Evolutionary conservation across 2,888 invertebrate genomes (phyloP).

Genomic region (Labia minor): DNA sequence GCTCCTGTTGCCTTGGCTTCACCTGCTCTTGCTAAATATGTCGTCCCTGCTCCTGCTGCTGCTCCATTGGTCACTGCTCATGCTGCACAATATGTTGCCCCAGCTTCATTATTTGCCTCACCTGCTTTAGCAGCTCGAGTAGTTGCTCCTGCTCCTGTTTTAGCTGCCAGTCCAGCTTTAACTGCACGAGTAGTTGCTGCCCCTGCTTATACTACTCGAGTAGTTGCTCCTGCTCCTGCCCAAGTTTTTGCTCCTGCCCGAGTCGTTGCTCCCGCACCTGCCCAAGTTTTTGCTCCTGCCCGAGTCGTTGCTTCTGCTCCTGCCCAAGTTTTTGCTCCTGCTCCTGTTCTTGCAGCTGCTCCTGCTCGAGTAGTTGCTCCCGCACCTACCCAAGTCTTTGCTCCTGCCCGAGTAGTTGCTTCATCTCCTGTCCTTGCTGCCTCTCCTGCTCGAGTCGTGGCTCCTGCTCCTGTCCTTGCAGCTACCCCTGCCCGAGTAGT

Average conservation of each 20-base stretch:
- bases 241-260: slow-evolving; percentile 21
- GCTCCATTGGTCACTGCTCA: not conserved
- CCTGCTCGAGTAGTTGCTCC: slow-evolving; percentile 20
- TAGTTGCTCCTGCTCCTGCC: slow-evolving; percentile 16
- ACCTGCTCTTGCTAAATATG: slow-evolving; percentile 15
- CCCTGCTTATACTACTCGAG: slow-evolving; percentile 5
- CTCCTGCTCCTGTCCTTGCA: slow-evolving; percentile 19
- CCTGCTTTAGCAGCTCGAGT: not conserved
- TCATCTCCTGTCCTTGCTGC: slow-evolving; percentile 16
- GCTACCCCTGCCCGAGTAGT: slow-evolving; percentile 20
- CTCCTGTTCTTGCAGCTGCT: slow-evolving; percentile 19
- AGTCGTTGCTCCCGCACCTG: slow-evolving; percentile 23
- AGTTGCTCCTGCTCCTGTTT: slow-evolving; percentile 16
- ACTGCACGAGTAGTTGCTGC: slow-evolving; percentile 19
- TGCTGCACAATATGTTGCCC: not conserved
- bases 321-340: slow-evolving; percentile 15
- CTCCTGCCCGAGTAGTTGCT: slow-evolving; percentile 20
- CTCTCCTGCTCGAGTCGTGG: slow-evolving; percentile 20
- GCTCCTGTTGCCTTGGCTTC: slow-evolving; percentile 17
- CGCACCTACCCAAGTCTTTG: slow-evolving; percentile 27
- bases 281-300: slow-evolving; percentile 26
- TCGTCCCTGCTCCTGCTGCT: slow-evolving; percentile 16
- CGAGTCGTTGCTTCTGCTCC: slow-evolving; percentile 19
- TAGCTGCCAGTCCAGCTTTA: slow-evolving; percentile 19
- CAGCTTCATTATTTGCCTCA: not conserved